Base-by-base conservation (phyloP, 2,888 invertebrate species). In the Phaedon cochleariae region DNA sequence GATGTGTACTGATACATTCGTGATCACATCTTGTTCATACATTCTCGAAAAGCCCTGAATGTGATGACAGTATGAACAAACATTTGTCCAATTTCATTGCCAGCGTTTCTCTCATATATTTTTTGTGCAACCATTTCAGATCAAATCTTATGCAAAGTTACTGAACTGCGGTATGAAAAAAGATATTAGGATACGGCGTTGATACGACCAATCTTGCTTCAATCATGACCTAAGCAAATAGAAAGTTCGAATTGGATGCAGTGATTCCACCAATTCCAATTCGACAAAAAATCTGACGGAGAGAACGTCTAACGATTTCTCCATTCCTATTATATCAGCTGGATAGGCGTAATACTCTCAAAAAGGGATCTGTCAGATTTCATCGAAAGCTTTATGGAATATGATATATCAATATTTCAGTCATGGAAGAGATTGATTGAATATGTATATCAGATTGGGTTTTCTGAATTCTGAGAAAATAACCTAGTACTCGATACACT, bases 361-460 rank as follows among this genome's bases (percentile, higher is more conserved):
- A 34, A 41, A 15, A n/a, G 41, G 41, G 15, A 41, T 34, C 34
- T 34, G 41, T 2, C 7, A 6, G 15, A 41, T 41, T 1, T 4
- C 26, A 57, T 45, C 45, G 57, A 17, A 57, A 57, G 41, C 15
- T 57, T 21, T 21, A 57, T 45, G 17, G 18, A 29, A 57, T 57
- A 18, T 22, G 26, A 57, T 45, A 57, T 45, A 46, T 45, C 57
- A 41, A 45, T 57, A 45, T 57, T 41, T 45, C n/a, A 57, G n/a
- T 26, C 26, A 17, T 26, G 26, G 22, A 45, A 22, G 15, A 53
- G 29, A 53, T 53, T 53, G 26, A 53, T 53, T 20, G n/a, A n/a
- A n/a, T n/a, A n/a, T n/a, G n/a, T n/a, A 34, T 17, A 31, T 5
- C 7, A 31, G 34, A 34, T 34, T 2, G 31, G 9, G 26, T 26